Conservation (phyloP, 2,888 invertebrate genomes). For the Itoplectis maculator region DNA sequence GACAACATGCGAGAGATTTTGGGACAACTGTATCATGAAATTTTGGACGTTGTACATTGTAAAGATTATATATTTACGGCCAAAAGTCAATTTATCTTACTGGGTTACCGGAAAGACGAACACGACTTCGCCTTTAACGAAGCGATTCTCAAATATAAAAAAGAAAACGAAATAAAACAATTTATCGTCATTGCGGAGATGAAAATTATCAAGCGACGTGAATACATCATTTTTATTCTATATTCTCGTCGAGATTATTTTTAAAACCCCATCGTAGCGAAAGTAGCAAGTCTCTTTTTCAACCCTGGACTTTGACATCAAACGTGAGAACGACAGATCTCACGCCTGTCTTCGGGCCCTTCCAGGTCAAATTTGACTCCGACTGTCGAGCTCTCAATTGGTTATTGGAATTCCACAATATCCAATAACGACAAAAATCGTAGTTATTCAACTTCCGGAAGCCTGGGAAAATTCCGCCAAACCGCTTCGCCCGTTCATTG, state of each 20-base stretch:
- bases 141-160: slow-evolving; percentile 7
- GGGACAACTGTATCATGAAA: not conserved
- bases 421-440: slow-evolving; percentile 44
- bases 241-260: slow-evolving; percentile 24
- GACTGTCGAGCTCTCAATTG: slow-evolving; percentile 76
- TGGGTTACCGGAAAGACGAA: not conserved
- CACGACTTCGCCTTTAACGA: slow-evolving; percentile 14
- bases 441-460: not conserved
- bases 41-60: slow-evolving; percentile 12
- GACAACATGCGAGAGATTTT: not conserved
- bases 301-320: slow-evolving; percentile 57
- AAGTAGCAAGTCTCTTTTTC: slow-evolving; percentile 31
- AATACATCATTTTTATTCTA: slow-evolving; percentile 63
- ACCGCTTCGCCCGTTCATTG: too few relatives aligned
- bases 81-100: slow-evolving; percentile 3
- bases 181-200: slow-evolving; percentile 64
- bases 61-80: not conserved
- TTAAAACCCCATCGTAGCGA: not conserved
- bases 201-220: slow-evolving; percentile 67
- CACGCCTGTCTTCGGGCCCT: slow-evolving; percentile 67
- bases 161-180: slow-evolving; percentile 17
- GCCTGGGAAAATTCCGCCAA: not conserved
- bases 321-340: slow-evolving; percentile 62
- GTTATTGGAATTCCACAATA: slow-evolving; percentile 81
- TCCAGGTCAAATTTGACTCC: slow-evolving; percentile 72